These are phyloP conservation scores for Parapristionchus giblindavisi DNA, from an alignment of 2,888 invertebrate species.

Conservation along the genomic window DNA sequence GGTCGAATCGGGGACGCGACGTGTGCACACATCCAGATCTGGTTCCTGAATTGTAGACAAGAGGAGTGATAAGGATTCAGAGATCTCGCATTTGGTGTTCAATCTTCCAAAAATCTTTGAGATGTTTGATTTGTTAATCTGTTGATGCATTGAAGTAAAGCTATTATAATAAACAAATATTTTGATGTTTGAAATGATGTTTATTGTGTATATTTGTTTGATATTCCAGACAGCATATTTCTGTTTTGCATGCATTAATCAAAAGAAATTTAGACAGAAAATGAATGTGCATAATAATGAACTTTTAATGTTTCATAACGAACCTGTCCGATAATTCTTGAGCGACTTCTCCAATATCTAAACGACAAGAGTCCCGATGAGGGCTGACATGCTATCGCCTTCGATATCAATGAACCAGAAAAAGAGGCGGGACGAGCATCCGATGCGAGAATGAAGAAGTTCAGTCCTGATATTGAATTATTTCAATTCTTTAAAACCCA, in stretches of 20 bases:
- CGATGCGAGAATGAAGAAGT: slow-evolving; percentile 56
- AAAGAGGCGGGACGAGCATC: slow-evolving; percentile 51
- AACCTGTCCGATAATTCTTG: slow-evolving; percentile 31
- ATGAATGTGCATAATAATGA: not conserved
- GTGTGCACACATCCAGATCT: slow-evolving; percentile 55
- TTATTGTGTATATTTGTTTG: no score
- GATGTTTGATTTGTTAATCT: no score
- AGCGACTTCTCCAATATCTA: slow-evolving; percentile 53
- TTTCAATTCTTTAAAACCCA: not conserved
- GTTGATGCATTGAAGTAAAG: no score
- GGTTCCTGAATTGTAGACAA: no score
- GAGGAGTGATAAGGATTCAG: no score
- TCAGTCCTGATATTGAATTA: slow-evolving; percentile 43
- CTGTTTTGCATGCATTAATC: not conserved
- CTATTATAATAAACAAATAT: no score
- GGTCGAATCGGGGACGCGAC: slow-evolving; percentile 46
- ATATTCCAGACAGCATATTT: not conserved
- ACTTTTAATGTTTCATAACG: not conserved
- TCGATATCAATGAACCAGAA: slow-evolving; percentile 52
- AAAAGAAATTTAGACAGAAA: no score
- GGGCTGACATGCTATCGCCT: slow-evolving; percentile 60
- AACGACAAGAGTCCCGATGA: slow-evolving; percentile 55
- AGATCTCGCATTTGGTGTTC: no score
- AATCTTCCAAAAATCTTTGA: no score
- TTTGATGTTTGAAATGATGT: no score